phyloP scores from a whole-genome alignment of 2,113 vertebrate genomes.

The Paramisgurnus dabryanus region DNA sequence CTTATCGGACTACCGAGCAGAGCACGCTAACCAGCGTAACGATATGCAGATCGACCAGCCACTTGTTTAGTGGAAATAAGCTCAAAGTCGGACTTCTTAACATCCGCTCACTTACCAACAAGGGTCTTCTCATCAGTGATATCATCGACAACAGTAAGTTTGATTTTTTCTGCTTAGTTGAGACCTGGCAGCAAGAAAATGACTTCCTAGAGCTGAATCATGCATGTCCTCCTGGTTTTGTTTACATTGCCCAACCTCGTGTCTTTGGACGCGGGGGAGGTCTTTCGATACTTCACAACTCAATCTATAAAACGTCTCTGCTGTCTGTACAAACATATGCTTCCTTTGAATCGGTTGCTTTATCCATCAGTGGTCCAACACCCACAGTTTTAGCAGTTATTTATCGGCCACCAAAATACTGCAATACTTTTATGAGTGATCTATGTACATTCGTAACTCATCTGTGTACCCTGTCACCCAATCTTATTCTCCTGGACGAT shows the following conservation, averaged over 20 bases:
- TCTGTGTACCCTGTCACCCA: neutral
- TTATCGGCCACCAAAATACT: neutral
- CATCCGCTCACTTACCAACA: too few relatives aligned
- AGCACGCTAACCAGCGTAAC: neutral
- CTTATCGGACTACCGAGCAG: neutral
- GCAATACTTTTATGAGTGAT: neutral
- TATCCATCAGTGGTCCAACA: neutral
- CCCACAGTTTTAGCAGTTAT: neutral
- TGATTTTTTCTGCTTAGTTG: too few relatives aligned
- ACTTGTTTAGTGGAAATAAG: neutral
- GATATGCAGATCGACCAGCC: neutral
- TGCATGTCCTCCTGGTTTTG: neutral
- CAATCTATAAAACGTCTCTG: neutral
- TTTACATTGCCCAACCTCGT: neutral
- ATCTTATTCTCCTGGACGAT: too few relatives aligned
- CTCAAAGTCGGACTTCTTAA: neutral
- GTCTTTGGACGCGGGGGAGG: neutral
- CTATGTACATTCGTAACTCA: neutral
- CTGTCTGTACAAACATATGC: neutral
- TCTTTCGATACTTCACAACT: neutral
- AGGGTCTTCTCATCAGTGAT: too few relatives aligned
- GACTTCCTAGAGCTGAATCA: neutral
- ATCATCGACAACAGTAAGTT: too few relatives aligned
- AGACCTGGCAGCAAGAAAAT: neutral
- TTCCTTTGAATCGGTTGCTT: neutral